A percentile compares a stretch with the other conserved stretches of the same genome.
Conservation (phyloP, 2,113 vertebrate genomes). For the Xiphophorus couchianus region DNA sequence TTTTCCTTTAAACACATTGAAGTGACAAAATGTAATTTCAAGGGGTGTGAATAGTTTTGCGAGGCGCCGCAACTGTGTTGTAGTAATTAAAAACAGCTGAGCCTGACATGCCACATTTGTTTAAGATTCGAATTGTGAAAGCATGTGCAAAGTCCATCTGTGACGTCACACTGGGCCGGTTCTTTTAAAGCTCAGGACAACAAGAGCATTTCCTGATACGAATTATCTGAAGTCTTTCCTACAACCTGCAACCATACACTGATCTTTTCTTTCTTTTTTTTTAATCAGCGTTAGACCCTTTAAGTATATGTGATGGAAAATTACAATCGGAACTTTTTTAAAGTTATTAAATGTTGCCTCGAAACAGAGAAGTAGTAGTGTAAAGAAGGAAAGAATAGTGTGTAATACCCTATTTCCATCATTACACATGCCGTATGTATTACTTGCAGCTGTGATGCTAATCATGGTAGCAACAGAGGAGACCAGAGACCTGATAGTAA, state of each 20-base stretch:
- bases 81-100: neutral
- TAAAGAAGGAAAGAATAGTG: slow-evolving; percentile 6
- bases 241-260: neutral
- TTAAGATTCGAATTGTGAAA: slow-evolving; percentile 2
- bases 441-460: slow-evolving; percentile 55
- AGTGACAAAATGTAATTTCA: neutral
- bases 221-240: slow-evolving; percentile 1
- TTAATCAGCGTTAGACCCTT: neutral
- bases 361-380: slow-evolving; percentile 7
- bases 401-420: slow-evolving; percentile 43
- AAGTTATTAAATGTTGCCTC: slow-evolving; percentile 27
- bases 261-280: slow-evolving; percentile 8
- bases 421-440: slow-evolving; percentile 33
- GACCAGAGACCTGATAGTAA: slow-evolving; percentile 23
- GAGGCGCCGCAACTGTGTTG: neutral
- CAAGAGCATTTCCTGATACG: neutral
- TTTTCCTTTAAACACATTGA: neutral
- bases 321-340: neutral
- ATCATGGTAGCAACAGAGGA: slow-evolving; percentile 43
- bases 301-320: neutral
- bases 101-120: neutral
- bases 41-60: neutral
- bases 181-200: slow-evolving; percentile 9
- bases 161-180: neutral
- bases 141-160: slow-evolving; percentile 1